Percentiles rank a stretch among this genome's conserved stretches.
Conservation (phyloP, 2,888 invertebrate genomes). For the Eretmocerus hayati region DNA sequence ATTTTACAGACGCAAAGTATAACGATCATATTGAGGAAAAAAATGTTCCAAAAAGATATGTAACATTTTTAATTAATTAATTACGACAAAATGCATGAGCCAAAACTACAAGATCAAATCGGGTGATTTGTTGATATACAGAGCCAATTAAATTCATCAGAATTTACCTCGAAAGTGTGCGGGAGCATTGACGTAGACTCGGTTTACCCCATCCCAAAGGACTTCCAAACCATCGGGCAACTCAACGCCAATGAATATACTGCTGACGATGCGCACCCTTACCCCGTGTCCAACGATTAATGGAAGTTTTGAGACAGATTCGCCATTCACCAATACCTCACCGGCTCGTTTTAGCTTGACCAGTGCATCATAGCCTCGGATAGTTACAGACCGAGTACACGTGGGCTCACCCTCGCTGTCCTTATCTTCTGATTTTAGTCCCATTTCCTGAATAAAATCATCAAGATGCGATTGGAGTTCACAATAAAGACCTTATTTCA, state of each 20-base stretch:
- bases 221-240: conserved; percentile 69
- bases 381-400: conserved; percentile 73
- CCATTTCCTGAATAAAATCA: too few species aligned
- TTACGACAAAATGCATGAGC: too few species aligned
- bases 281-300: conserved; percentile 53
- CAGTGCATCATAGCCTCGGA: conserved; percentile 50
- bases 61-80: too few species aligned
- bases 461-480: too few species aligned
- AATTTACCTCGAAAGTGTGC: conserved; percentile 59
- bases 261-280: conserved; percentile 68
- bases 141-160: too few species aligned
- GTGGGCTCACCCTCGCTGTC: conserved; percentile 53
- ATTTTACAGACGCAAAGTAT: too few species aligned
- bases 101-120: too few species aligned
- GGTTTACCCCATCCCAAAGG: conserved; percentile 85
- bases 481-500: too few species aligned
- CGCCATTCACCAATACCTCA: conserved; percentile 62
- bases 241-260: conserved; percentile 66
- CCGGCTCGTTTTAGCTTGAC: conserved; percentile 73
- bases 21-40: too few species aligned
- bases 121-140: too few species aligned
- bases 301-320: conserved; percentile 61
- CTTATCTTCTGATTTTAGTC: too few species aligned
- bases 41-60: too few species aligned
- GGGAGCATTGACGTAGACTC: conserved; percentile 77